A percentile compares a stretch with the other conserved stretches of the same genome.
phyloP scores from a whole-genome alignment of 2,797 vertebrate genomes.

The Knipowitschia caucasica region DNA sequence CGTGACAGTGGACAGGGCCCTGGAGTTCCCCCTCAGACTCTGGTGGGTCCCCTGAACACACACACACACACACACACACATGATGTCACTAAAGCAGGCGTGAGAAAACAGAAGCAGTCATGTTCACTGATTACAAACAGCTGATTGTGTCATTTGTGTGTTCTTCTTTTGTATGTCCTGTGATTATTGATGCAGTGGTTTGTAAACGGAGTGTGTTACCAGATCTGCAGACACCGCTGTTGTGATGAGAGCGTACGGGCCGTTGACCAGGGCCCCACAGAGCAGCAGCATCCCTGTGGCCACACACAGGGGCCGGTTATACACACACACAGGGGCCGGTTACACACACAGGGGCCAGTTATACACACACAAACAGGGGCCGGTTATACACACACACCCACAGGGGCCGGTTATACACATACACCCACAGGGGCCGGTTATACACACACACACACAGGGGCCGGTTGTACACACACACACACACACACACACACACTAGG shows the following conservation, averaged over 20 bases:
- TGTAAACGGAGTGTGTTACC: too few relatives aligned
- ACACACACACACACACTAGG: neutral
- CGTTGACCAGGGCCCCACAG: conserved; percentile 91
- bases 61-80: too few relatives aligned
- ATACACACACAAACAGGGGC: neutral
- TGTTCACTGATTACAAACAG: too few relatives aligned
- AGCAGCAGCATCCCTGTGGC: conserved; percentile 85
- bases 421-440: neutral
- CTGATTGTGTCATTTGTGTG: too few relatives aligned
- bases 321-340: neutral
- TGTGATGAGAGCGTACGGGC: conserved; percentile 94
- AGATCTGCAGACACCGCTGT: conserved; percentile 94
- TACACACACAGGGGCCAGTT: neutral
- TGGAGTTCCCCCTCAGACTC: conserved; percentile 89
- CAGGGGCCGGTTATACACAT: neutral
- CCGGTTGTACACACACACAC: too few relatives aligned
- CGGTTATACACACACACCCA: neutral
- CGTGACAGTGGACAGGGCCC: conserved; percentile 90
- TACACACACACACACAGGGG: too few relatives aligned
- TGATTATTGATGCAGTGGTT: too few relatives aligned
- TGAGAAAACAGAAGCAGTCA: too few relatives aligned
- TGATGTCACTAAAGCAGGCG: neutral
- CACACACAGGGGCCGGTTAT: neutral
- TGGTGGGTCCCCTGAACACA: conserved; percentile 92
- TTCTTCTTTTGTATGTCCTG: too few relatives aligned